Percentiles rank a stretch among this genome's conserved stretches.
Evolutionary conservation across 2,888 invertebrate genomes (phyloP).

Genomic region (Parnassius mnemosyne): DNA sequence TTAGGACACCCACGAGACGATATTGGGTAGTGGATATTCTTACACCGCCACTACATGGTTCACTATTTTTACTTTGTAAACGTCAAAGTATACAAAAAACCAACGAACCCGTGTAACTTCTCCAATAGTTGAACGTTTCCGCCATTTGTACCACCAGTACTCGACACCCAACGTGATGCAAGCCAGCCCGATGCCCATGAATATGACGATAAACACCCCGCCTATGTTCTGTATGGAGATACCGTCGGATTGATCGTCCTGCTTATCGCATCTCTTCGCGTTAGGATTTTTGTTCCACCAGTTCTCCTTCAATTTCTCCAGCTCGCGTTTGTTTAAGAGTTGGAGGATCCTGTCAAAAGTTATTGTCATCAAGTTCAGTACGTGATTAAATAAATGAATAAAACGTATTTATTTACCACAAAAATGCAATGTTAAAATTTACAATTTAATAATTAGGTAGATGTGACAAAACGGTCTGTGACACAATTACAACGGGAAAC

Average conservation of each 20-base stretch:
- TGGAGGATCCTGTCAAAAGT: conserved; percentile 87
- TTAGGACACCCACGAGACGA: too few relatives aligned
- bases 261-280: conserved; percentile 88
- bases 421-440: too few relatives aligned
- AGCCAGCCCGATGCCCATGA: conserved; percentile 95
- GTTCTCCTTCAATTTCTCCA: conserved; percentile 96
- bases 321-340: conserved; percentile 93
- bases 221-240: conserved; percentile 99
- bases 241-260: conserved; percentile 96
- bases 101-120: conserved; percentile 80
- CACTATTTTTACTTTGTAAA: too few relatives aligned
- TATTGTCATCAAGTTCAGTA: too few relatives aligned
- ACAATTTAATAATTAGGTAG: too few relatives aligned
- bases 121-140: conserved; percentile 82
- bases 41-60: too few relatives aligned
- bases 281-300: conserved; percentile 97
- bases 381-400: too few relatives aligned
- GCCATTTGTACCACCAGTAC: conserved; percentile 95
- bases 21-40: too few relatives aligned
- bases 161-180: conserved; percentile 95
- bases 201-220: conserved; percentile 98
- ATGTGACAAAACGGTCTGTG: too few relatives aligned
- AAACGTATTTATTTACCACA: too few relatives aligned
- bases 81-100: neutral
- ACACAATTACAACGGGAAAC: too few relatives aligned